A percentile compares a stretch with the other conserved stretches of the same genome.
These are phyloP conservation scores for Xiphias gladius DNA, from an alignment of 2,113 vertebrate genomes.

Conservation along the genomic window DNA sequence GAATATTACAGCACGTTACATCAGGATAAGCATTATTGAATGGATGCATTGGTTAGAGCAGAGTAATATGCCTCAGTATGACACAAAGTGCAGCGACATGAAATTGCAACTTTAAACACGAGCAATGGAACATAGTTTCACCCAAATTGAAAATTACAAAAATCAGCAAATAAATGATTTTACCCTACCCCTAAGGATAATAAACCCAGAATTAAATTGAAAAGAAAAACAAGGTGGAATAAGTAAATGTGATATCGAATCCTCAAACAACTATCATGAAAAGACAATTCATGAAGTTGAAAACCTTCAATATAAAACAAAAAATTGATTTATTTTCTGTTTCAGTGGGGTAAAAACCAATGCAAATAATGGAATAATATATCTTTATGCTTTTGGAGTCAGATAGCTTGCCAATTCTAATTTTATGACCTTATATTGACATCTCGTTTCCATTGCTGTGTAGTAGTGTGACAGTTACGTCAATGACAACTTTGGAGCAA, in stretches of 20 bases:
- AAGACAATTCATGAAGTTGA: background rate
- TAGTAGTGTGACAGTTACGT: background rate
- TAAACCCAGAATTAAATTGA: slow-evolving; percentile 22
- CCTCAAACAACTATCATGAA: slow-evolving; percentile 11
- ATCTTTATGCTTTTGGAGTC: background rate
- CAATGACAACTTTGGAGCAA: background rate
- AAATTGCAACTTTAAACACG: slow-evolving; percentile 37
- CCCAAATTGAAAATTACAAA: slow-evolving; percentile 27
- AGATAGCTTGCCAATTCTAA: background rate
- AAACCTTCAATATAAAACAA: background rate
- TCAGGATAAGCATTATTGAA: slow-evolving; percentile 56
- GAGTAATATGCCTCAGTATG: slow-evolving; percentile 34
- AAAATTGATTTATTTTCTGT: background rate
- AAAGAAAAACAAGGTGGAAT: slow-evolving; percentile 7
- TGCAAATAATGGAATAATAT: background rate
- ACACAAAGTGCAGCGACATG: slow-evolving; percentile 31
- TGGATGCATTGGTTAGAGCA: slow-evolving; percentile 26
- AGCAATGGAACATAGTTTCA: slow-evolving; percentile 25
- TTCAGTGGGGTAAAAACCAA: background rate
- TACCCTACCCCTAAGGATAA: background rate
- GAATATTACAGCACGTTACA: slow-evolving; percentile 62
- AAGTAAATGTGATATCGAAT: slow-evolving; percentile 19
- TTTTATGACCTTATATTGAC: background rate
- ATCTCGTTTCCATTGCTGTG: background rate
- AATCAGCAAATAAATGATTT: slow-evolving; percentile 35